A percentile compares a stretch with the other conserved stretches of the same genome.
These are phyloP conservation scores for Acanthornis magna DNA, from an alignment of 2,797 vertebrate species.

Conservation along the genomic window DNA sequence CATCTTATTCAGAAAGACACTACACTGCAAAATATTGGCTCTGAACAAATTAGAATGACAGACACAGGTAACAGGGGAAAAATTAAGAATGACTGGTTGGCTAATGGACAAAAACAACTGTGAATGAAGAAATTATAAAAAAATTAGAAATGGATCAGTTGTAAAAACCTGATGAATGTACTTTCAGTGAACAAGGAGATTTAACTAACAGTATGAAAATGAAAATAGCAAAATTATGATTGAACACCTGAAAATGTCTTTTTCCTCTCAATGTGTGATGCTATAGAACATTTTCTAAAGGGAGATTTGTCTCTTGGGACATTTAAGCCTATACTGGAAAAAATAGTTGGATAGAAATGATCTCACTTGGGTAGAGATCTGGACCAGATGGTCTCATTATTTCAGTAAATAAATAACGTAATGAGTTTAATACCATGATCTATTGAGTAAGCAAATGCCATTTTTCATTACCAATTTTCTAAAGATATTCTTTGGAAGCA, in stretches of 20 bases:
- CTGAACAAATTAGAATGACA: neutral
- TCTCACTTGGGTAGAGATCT: slow-evolving; percentile 16
- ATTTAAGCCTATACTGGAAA: neutral
- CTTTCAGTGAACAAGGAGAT: neutral
- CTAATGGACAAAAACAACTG: neutral
- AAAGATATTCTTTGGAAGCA: slow-evolving; percentile 25
- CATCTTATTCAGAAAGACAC: neutral
- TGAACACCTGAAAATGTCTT: neutral
- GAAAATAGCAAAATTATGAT: neutral
- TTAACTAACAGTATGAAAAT: neutral
- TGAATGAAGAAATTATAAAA: neutral
- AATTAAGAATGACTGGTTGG: neutral
- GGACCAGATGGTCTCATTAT: slow-evolving; percentile 54
- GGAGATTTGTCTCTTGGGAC: neutral
- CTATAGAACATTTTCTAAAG: neutral
- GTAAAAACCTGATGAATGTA: neutral
- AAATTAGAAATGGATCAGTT: neutral
- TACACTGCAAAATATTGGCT: neutral
- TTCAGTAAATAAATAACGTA: slow-evolving; percentile 59
- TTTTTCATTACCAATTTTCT: slow-evolving; percentile 55
- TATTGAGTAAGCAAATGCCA: slow-evolving; percentile 42
- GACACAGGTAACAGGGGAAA: neutral
- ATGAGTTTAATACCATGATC: slow-evolving; percentile 49
- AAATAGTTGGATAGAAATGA: slow-evolving; percentile 18
- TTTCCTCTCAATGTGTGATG: neutral